phyloP scores from a whole-genome alignment of 2,888 invertebrate species.

The Parasteatoda lunata region DNA sequence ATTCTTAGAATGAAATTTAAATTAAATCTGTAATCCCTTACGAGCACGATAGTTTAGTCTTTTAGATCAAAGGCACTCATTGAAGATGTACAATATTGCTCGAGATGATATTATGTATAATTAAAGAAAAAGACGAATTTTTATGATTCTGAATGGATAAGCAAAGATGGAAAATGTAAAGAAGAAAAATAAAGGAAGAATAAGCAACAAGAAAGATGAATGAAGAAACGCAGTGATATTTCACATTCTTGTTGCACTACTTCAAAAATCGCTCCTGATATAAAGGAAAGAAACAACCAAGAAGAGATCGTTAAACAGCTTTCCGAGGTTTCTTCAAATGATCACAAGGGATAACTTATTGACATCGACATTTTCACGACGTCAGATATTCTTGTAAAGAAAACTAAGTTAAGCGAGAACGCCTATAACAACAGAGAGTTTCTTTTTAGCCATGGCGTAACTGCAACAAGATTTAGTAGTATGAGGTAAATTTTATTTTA shows the following conservation, averaged over 20 bases:
- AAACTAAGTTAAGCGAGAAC: too few relatives aligned
- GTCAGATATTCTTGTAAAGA: not conserved
- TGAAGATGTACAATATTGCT: too few relatives aligned
- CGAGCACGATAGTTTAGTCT: not conserved
- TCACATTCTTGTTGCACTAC: not conserved
- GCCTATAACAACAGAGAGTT: too few relatives aligned
- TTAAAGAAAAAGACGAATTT: not conserved
- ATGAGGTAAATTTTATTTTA: too few relatives aligned
- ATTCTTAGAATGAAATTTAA: not conserved
- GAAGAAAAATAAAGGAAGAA: not conserved
- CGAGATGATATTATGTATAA: too few relatives aligned
- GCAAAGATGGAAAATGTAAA: not conserved
- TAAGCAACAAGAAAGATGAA: not conserved
- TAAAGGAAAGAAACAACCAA: not conserved
- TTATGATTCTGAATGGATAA: not conserved
- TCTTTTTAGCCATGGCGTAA: too few relatives aligned
- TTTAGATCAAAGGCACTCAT: too few relatives aligned
- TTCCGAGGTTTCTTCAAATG: not conserved
- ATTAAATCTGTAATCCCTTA: not conserved
- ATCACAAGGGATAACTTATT: conserved; percentile 22
- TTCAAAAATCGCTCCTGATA: not conserved
- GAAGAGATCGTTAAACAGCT: conserved; percentile 27
- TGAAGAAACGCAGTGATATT: not conserved
- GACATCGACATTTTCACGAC: conserved; percentile 7
- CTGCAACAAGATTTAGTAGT: too few relatives aligned